Evolutionary conservation across 2,797 vertebrate species (phyloP).

Genomic region (Acestrorhynchus altus): DNA sequence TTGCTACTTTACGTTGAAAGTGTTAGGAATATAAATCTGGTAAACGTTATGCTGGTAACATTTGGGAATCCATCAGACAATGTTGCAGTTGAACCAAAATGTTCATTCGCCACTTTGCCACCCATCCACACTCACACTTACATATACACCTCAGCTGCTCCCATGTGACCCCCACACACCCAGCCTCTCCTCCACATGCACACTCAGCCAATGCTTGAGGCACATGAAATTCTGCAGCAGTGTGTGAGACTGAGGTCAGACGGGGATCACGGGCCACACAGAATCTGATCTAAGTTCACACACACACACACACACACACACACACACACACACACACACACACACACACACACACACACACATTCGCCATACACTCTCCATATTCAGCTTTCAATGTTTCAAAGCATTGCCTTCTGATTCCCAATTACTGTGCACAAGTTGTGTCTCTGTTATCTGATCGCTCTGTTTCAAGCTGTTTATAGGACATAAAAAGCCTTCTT

Average conservation of each 20-base stretch:
- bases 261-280: slow-evolving; percentile 69
- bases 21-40: too few relatives aligned
- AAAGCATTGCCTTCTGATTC: background rate
- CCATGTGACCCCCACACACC: slow-evolving; percentile 21
- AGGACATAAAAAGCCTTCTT: background rate
- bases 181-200: slow-evolving; percentile 18
- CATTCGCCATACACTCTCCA: slow-evolving; percentile 16
- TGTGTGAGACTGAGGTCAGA: slow-evolving; percentile 70
- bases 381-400: background rate
- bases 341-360: slow-evolving; percentile 19
- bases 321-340: slow-evolving; percentile 28
- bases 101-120: background rate
- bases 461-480: background rate
- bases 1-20: too few relatives aligned
- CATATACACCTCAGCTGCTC: background rate
- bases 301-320: slow-evolving; percentile 28
- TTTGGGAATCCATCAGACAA: background rate
- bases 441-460: background rate
- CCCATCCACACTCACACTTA: background rate
- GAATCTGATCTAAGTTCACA: slow-evolving; percentile 57
- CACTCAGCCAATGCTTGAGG: slow-evolving; percentile 56
- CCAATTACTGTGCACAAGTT: background rate
- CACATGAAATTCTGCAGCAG: slow-evolving; percentile 72
- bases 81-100: background rate
- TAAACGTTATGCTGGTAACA: background rate